These are phyloP conservation scores for Anabacerthia variegaticeps DNA, from an alignment of 2,797 vertebrate genomes.

Conservation along the genomic window DNA sequence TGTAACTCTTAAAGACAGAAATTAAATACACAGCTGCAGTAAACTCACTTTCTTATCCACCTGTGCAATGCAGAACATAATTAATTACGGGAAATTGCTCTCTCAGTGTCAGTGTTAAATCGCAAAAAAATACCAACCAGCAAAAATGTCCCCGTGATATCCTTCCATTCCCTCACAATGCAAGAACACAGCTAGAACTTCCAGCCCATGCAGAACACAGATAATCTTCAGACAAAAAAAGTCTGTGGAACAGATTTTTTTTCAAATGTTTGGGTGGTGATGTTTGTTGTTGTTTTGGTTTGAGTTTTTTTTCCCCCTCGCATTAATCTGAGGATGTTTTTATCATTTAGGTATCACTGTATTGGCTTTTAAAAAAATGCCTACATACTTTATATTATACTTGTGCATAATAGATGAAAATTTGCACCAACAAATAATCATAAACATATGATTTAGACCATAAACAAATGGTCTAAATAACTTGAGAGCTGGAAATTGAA, in stretches of 20 bases:
- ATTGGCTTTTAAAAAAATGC: not conserved
- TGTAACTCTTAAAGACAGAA: not conserved
- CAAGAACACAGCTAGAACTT: not conserved
- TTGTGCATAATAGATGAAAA: not conserved
- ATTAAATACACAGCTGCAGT: not conserved
- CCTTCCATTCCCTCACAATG: not conserved
- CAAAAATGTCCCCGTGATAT: not conserved
- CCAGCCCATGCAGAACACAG: not conserved
- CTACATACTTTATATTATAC: not conserved
- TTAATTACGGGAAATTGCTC: not conserved
- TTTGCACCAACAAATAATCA: not conserved
- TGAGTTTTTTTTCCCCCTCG: fast-evolving
- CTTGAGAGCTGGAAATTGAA: not conserved
- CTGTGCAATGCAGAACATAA: not conserved
- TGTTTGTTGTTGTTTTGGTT: not conserved
- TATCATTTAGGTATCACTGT: not conserved
- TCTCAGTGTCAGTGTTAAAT: not conserved
- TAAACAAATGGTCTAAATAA: not conserved
- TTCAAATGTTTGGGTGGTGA: not conserved
- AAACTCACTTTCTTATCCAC: not conserved
- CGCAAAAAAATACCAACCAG: not conserved
- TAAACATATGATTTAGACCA: no score
- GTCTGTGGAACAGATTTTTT: not conserved
- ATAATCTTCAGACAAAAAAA: not conserved
- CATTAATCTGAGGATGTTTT: not conserved